Base-by-base conservation (phyloP, 1,140 invertebrate species). In the Heliothis virescens region DNA sequence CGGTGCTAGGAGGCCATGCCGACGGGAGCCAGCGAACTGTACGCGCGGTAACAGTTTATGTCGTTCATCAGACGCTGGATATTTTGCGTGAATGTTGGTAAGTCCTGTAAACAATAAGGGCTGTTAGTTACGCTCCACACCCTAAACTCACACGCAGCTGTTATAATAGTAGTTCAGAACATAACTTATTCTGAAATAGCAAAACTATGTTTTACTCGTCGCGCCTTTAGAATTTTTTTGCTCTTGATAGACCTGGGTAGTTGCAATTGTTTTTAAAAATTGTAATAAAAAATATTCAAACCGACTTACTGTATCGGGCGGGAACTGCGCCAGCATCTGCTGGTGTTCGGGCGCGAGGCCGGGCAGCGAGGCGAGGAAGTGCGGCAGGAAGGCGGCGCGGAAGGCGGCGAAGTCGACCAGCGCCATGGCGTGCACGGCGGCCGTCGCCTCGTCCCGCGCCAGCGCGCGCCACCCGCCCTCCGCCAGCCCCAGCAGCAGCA, bases 391-490 rank as follows among this genome's bases (percentile, higher is more conserved):
- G 85, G 95, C 95, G 57, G 92, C 89, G 85, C 97, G 98, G 94
- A 98, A 98, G 80, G 95, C 95, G 52, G 95, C 86, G 94, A 98
- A 97, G 94, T 98, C 97, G 3, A 98, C 97, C 79, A 96, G 95
- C 3, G 98, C 97, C 96, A 98, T 97, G 88, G 97, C 97, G 91
- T 98, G 98, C 80, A 98, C 95, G 4, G 97, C 96, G 21, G 96
- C 94, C 48, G 96, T 95, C 82, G 98, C 97, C 93, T 98, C 98
- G 86, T 98, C 98, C 57, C 96, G 96, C 34, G 98, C 95, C 47
- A 98, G 95, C 59, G 92, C 91, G 13, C 92, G 91, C 86, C 97
- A 96, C 86, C 98, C 97, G 82, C 97, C 96, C 83, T 97, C 96
- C 62, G 97, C 90, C 80, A 98, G 91, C 18, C 96, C 96, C 87